phyloP scores from a whole-genome alignment of 2,888 invertebrate species.

The Sicus ferrugineus region DNA sequence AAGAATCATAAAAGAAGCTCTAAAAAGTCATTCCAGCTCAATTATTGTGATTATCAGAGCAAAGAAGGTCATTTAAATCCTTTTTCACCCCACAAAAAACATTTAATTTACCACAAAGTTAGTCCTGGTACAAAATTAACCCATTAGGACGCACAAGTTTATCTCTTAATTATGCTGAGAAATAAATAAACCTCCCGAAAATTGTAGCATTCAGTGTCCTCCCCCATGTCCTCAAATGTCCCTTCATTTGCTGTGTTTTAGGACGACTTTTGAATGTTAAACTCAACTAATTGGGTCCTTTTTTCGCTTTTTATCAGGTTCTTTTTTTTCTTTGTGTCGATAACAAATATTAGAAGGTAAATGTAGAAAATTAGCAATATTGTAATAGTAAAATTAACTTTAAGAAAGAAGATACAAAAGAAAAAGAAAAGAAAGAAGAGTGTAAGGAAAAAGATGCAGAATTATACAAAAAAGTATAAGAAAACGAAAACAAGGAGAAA shows the following conservation, averaged over 20 bases:
- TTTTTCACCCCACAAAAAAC: not conserved
- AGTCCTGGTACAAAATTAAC: not conserved
- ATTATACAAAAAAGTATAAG: too few species aligned
- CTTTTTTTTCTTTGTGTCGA: not conserved
- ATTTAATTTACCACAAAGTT: too few species aligned
- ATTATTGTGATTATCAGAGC: constrained; percentile 1
- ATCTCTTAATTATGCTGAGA: not conserved
- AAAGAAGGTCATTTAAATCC: not conserved
- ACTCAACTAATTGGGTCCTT: not conserved
- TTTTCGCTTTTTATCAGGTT: too few species aligned
- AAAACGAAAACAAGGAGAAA: too few species aligned
- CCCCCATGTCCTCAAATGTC: not conserved
- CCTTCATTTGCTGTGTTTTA: constrained; percentile 13
- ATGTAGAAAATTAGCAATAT: too few species aligned
- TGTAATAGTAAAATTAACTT: too few species aligned
- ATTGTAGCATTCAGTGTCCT: not conserved
- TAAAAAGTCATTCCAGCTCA: not conserved
- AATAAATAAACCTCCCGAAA: not conserved
- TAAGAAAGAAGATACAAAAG: too few species aligned
- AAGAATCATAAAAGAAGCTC: not conserved
- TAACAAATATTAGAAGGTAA: not conserved
- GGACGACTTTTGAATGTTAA: too few species aligned
- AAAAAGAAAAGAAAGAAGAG: too few species aligned
- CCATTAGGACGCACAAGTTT: too few species aligned
- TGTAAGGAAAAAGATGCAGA: too few species aligned